Base-by-base conservation (phyloP, 2,113 vertebrate genomes). In the Callospermophilus lateralis region DNA sequence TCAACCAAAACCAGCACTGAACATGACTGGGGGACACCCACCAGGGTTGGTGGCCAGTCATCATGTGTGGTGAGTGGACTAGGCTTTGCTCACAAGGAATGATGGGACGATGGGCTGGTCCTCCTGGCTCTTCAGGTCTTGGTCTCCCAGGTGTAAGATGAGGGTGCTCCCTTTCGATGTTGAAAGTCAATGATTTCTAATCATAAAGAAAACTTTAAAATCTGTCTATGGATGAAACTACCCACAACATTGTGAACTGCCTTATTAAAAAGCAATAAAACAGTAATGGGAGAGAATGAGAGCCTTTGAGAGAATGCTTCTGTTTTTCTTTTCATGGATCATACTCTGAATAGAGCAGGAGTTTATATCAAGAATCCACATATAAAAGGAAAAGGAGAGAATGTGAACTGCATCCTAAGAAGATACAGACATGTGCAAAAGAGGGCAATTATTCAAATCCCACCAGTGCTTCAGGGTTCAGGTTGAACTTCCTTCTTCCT, bases 261-360 rank as follows among this genome's bases (percentile, higher is more conserved):
- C 63, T 68, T 65, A 70, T 30, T 73, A 58, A 45, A 86, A 83
- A 87, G 28, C 68, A 68, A 68, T 28, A 17, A 61, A 58, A 58
- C 26, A 58, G n/a, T 39, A 42, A 74, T 70, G 51, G 67, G 30
- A 48, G 42, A 58, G 65, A 93, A 74, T 32, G 53, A 20, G 48
- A 74, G 34, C 22, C 26, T 76, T 17, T 15, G n/a, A 3, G 58
- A 65, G 13, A 65, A 4, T 68, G 53, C 17, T 84, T 53, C 11
- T 19, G 28, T 30, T 55, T 83, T 68, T 92, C 68, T 34, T 37
- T 85, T 39, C 45, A 73, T 24, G 37, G 24, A n/a, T 37, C 34
- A 86, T 74, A 89, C 53, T 89, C 86, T 96, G 6, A 92, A 58
- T 28, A 73, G 37, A 34, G 34, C 55, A 89, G 53, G 51, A 51